Evolutionary conservation across 2,888 invertebrate species (phyloP).

Genomic region (Abrostola triplasia): DNA sequence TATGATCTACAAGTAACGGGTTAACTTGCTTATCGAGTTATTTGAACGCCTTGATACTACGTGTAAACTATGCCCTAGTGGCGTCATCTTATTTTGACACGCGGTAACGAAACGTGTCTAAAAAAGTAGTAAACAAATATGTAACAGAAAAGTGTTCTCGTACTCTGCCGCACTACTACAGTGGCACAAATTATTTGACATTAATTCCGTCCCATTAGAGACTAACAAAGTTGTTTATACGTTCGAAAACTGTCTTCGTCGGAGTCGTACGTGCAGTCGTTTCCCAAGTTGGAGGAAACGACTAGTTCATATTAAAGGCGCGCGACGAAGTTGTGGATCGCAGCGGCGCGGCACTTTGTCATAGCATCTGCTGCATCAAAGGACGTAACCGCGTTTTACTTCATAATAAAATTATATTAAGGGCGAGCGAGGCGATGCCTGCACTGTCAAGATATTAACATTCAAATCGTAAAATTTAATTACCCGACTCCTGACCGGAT

Average conservation of each 20-base stretch:
- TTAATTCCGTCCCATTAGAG: slow-evolving; percentile 71
- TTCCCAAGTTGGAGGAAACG: slow-evolving; percentile 70
- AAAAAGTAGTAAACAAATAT: slow-evolving; percentile 53
- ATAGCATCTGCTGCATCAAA: slow-evolving; percentile 72
- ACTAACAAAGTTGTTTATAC: slow-evolving; percentile 74
- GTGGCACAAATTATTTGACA: slow-evolving; percentile 65
- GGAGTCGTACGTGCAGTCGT: slow-evolving; percentile 69
- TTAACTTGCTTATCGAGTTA: slow-evolving; percentile 65
- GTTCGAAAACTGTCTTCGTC: slow-evolving; percentile 69
- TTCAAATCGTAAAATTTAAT: slow-evolving; percentile 67
- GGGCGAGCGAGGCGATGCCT: slow-evolving; percentile 43
- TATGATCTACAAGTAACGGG: slow-evolving; percentile 53
- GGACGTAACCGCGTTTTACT: slow-evolving; percentile 62
- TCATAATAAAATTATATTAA: slow-evolving; percentile 64
- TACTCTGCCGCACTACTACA: slow-evolving; percentile 50
- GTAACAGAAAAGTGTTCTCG: slow-evolving; percentile 52
- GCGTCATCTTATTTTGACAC: slow-evolving; percentile 59
- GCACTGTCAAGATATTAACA: slow-evolving; percentile 59
- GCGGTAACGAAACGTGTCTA: slow-evolving; percentile 47
- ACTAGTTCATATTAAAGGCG: slow-evolving; percentile 76
- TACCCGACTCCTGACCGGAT: slow-evolving; percentile 51
- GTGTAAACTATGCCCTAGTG: slow-evolving; percentile 73
- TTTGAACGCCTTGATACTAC: slow-evolving; percentile 67
- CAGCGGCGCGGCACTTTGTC: slow-evolving; percentile 70
- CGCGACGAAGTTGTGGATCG: slow-evolving; percentile 70